Evolutionary conservation across 2,888 invertebrate species (phyloP), one percentile per base, ranked within the genome.

Genomic region (Punctoribates punctum): DNA sequence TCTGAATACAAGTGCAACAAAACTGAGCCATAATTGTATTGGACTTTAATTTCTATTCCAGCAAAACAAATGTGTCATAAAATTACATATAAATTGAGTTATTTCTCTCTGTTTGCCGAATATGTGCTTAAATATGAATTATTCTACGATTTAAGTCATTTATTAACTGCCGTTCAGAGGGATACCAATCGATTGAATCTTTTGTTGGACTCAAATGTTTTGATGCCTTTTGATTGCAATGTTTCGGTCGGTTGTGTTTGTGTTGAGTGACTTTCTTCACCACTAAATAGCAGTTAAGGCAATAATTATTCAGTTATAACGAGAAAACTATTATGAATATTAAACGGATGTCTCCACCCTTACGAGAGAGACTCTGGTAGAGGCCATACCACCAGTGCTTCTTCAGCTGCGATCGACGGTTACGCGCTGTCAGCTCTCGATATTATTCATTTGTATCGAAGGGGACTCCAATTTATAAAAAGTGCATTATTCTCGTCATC

Each of bases 281-380:
- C 51, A 51, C 51, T 51, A 20, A 51, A 51, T 51, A 51, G 51
- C 51, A 13, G n/a, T 57, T 57, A 11, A 57, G 34, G 4, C 34
- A 25, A 62, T 62, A 62, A 62, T 62, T 62, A 62, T 62, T 62
- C 62, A 62, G 8, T 62, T 62, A 23, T 62, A 62, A 62, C 62
- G 25, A 25, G 62, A 27, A 29, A 20, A 20, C 51, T 62, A 62
- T 62, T 65, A 38, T 65, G 65, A 65, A 65, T 65, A 65, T 65
- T 65, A 65, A 65, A 34, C 65, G 65, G 65, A 65, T 65, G 65
- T 65, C 65, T 65, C 65, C 65, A 65, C 65, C 65, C 65, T 65
- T 65, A n/a, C 15, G 5, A 65, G 27, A 65, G 2, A 60, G 34
- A 34, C 34, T 34, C 2, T 60, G 27, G 25, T 27, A 13, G 27